Evolutionary conservation across 1,140 invertebrate species (phyloP), one percentile per base, ranked within the genome.

Genomic region (Drosophila ananassae): DNA sequence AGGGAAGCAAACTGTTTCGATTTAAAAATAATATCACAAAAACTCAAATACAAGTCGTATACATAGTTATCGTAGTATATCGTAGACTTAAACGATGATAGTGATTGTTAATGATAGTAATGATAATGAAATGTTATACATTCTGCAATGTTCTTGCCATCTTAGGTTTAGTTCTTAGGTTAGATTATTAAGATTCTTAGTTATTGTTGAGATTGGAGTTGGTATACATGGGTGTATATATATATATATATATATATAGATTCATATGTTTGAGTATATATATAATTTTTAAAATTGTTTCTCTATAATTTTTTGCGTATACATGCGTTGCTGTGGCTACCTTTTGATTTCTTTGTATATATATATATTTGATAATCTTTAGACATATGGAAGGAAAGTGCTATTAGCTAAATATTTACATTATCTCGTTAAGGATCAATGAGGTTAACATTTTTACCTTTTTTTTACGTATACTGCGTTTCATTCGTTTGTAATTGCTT

Each of bases 21-120:
- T 83, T 82, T 87, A 87, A 51, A 85, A 85, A 85, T 85, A 85
- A 85, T 85, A 85, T 85, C 82, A 85, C 82, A 85, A 87, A 82
- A 85, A 85, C 80, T 87, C 61, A 85, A 85, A 82, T 87, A 87
- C 62, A 85, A 85, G 78, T 85, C 78, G 82, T 85, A 85, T 82
- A 87, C 77, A 62, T 76, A 77, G 34, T 41, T 63, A 53, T 56
- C 60, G 51, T 62, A 74, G 51, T 62, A 74, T 69, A 72, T 72
- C 50, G 30, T 79, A 75, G 47, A 62, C 61, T 63, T 61, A 68
- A 50, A 56, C 50, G 47, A 60, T 66, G 46, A 60, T 67, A 21
- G 41, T 66, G 54, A 47, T 50, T 41, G 46, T 41, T 47, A 44
- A 58, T 68, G 59, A 53, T 50, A 51, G 17, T 17, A 17, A 17